phyloP scores from a whole-genome alignment of 2,113 vertebrate genomes.

The Sapayoa aenigma region DNA sequence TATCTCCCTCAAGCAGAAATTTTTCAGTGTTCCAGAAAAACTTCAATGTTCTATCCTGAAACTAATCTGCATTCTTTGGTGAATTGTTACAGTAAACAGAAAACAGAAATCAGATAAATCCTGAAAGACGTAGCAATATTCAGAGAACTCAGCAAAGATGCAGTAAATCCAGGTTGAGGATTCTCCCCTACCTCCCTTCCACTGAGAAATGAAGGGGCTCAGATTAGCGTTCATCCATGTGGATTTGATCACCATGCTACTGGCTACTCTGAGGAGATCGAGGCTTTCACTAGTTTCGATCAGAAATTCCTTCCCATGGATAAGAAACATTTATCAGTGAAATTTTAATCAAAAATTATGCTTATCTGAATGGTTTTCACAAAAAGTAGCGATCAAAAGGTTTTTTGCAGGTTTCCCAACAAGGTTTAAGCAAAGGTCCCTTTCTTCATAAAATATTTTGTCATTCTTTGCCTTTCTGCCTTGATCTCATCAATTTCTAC shows the following conservation, averaged over 20 bases:
- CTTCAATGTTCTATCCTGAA: not conserved
- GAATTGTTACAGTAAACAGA: not conserved
- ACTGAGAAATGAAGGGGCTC: not conserved
- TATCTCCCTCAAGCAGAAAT: not conserved
- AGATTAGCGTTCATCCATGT: not conserved
- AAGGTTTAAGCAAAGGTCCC: not conserved
- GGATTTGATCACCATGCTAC: not conserved
- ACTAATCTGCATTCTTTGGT: not conserved
- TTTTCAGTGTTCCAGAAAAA: not conserved
- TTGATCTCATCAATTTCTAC: not conserved
- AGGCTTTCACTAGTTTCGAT: not conserved
- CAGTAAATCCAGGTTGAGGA: not conserved
- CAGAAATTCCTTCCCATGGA: not conserved
- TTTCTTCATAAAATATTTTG: not conserved
- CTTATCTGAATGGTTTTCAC: not conserved
- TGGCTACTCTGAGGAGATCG: not conserved
- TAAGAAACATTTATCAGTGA: not conserved
- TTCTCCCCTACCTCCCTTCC: accelerated
- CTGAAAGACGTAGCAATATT: not conserved
- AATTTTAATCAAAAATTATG: not conserved
- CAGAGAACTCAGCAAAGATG: not conserved
- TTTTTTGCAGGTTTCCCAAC: not conserved
- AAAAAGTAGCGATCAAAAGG: not conserved
- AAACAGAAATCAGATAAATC: not conserved
- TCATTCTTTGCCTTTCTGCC: not conserved